Evolutionary conservation across 2,888 invertebrate species (phyloP), one percentile per base, ranked within the genome.

Genomic region (Oligia latruncula): DNA sequence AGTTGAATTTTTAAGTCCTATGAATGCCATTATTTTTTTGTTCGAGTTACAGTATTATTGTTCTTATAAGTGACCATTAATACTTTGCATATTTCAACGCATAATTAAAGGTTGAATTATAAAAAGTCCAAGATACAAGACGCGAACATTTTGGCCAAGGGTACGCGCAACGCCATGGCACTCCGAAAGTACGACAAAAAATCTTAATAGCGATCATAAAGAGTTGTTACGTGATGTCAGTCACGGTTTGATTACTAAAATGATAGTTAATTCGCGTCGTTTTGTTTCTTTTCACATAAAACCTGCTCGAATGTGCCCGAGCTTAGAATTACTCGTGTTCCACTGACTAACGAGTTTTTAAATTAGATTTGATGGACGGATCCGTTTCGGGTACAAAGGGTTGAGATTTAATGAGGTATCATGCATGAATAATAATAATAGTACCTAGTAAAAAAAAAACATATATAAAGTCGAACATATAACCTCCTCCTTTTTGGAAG

Each of bases 181-280:
- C 40, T 60, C 81, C 40, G 74, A 85, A 79, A 83, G 72, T 80
- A 64, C 68, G 46, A 80, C 74, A 81, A 84, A 87, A 86, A 83
- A 58, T 43, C 60, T 81, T 86, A 79, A 86, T 77, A 74, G 78
- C 70, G 72, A 67, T 52, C 76, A 65, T 76, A 82, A 78, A 82
- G 49, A 77, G 71, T 72, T n/a, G 78, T 84, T 80, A 81, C 78
- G 81, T 75, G 77, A 81, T 77, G 40, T 35, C 64, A 49, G 89
- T 85, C 82, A 89, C 84, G 83, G 87, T 75, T 82, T 80, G 77
- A 83, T 84, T 80, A 80, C 73, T 71, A 73, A 86, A 83, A 84
- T 79, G 46, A 81, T 79, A 75, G 55, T 78, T 71, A 74, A 81
- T 78, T 78, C 77, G 52, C 76, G 74, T 86, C 55, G 67, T 81